Evolutionary conservation across 2,888 invertebrate genomes (phyloP), one percentile per base, ranked within the genome.

Genomic region (Abrostola triplasia): DNA sequence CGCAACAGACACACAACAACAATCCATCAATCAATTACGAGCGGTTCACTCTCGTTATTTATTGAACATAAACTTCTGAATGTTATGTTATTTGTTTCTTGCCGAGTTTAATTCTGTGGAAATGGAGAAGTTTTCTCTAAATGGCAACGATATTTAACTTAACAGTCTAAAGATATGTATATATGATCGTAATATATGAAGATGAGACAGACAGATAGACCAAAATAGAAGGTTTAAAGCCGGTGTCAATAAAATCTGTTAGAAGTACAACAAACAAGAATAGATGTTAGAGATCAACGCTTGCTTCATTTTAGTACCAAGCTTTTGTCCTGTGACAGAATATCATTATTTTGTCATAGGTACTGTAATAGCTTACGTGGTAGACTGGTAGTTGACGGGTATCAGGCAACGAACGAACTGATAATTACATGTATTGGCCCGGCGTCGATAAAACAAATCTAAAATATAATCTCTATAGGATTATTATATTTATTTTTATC

Each of bases 11-110:
- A 47, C 37, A 64, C 62, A 81, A 81, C 72, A 80, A 69, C 71
- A 76, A 83, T 82, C 84, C 81, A 85, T 86, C 86, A 84, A 83
- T 84, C 84, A 84, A 85, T 86, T 85, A 86, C 72, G 69, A 73
- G 67, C 53, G 77, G 74, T 80, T 80, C 76, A 70, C 77, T 67
- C 64, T 55, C 64, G 63, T 80, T 80, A 82, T 82, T 79, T 83
- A 84, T 82, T 78, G 79, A 77, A 76, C 77, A 82, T 73, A 63
- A 77, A 59, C 73, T 61, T 69, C 52, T 51, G 51, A 47, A 64
- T 64, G 56, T 63, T 64, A 62, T 60, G 53, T 53, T 51, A 49
- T 67, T 68, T 61, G 58, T 65, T 76, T 59, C 54, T 54, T 59
- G 10, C 11, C 47, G 44, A 59, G 55, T 67, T 11, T 13, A 44